phyloP scores from a whole-genome alignment of 2,888 invertebrate species.

The Rhingia rostrata region DNA sequence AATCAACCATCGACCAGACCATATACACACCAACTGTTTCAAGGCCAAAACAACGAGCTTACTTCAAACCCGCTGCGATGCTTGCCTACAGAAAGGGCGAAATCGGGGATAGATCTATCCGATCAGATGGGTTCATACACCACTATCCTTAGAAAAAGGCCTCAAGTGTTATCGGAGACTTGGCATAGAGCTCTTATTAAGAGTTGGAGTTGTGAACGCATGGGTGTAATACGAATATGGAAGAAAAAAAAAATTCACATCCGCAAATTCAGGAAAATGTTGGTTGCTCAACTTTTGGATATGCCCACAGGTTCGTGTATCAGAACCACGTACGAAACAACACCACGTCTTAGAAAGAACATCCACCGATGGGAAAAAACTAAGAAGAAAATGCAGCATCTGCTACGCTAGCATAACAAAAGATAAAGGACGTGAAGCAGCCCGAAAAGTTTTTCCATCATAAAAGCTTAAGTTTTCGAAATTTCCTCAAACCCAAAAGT shows the following conservation, averaged over 20 bases:
- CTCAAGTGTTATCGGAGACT: not conserved
- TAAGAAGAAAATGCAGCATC: no score
- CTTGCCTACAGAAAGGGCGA: no score
- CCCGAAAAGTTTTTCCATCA: not conserved
- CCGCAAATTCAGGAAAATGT: not conserved
- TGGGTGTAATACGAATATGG: not conserved
- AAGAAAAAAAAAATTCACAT: no score
- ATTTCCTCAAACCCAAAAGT: not conserved
- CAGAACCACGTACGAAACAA: no score
- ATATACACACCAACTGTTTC: not conserved
- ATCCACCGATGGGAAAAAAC: no score
- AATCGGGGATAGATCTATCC: constrained; percentile 77
- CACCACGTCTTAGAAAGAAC: no score
- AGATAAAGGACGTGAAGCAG: not conserved
- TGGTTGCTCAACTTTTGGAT: no score
- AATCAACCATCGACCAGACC: not conserved
- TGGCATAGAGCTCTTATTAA: no score
- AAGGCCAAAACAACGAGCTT: no score
- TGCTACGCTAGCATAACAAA: no score
- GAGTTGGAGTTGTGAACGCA: not conserved
- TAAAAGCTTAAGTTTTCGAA: not conserved
- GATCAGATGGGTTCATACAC: constrained; percentile 78
- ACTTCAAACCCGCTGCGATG: not conserved
- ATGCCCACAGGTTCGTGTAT: no score
- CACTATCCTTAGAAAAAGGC: constrained; percentile 71